Conservation (phyloP, 2,888 invertebrate species). For the Labia minor region DNA sequence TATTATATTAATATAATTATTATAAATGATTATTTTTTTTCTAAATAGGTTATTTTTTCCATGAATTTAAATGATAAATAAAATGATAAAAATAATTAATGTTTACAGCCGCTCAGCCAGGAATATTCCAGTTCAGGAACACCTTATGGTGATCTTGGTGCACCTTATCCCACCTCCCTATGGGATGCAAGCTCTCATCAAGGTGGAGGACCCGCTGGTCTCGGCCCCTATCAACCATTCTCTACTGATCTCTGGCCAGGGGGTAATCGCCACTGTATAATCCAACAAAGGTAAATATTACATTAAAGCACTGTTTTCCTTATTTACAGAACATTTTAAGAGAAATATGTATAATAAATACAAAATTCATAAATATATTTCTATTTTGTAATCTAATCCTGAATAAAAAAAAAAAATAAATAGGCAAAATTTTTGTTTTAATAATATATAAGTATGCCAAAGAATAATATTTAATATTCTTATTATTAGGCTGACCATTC, state of each 20-base stretch:
- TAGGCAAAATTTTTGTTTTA: too few species aligned
- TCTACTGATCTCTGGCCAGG: conserved; percentile 26
- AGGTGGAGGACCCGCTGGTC: neutral
- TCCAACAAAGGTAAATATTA: conserved; percentile 29
- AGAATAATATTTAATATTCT: too few species aligned
- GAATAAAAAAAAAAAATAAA: too few species aligned
- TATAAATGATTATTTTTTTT: too few species aligned
- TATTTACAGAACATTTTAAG: conserved; percentile 35
- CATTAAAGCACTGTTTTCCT: conserved; percentile 37
- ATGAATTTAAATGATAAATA: too few species aligned
- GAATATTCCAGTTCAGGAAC: neutral
- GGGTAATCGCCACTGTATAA: conserved; percentile 23
- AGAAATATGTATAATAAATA: neutral
- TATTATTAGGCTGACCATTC: too few species aligned
- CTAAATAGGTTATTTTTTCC: too few species aligned
- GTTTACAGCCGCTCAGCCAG: neutral
- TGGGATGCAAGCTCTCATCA: conserved; percentile 1
- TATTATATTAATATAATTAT: too few species aligned
- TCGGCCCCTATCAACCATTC: conserved; percentile 31
- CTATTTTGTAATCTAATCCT: too few species aligned
- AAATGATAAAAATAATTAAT: neutral
- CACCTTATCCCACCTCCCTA: neutral
- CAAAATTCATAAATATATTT: too few species aligned
- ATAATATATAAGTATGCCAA: too few species aligned
- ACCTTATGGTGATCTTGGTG: neutral